Evolutionary conservation across 2,888 invertebrate species (phyloP).

Genomic region (Andrena haemorrhoa): DNA sequence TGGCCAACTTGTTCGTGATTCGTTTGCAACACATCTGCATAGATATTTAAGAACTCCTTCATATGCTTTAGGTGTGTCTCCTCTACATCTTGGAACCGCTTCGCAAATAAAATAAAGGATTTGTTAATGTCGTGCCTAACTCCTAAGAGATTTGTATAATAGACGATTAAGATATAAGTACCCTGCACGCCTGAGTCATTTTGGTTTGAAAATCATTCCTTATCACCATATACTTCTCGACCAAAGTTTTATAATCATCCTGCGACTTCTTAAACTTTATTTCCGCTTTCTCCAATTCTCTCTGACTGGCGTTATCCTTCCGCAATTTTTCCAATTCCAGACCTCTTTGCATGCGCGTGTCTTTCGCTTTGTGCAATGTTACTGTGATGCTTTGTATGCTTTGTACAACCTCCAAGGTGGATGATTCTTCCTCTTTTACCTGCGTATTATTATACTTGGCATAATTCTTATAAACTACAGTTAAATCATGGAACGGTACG

Average conservation of each 20-base stretch:
- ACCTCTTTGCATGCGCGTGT: slow-evolving; percentile 94
- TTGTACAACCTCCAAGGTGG: slow-evolving; percentile 94
- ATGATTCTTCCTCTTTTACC: slow-evolving; percentile 97
- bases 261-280: slow-evolving; percentile 96
- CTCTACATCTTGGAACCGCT: slow-evolving; percentile 97
- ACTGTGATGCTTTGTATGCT: slow-evolving; percentile 95
- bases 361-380: slow-evolving; percentile 96
- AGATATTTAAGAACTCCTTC: slow-evolving; percentile 97
- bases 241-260: slow-evolving; percentile 96
- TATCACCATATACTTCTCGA: slow-evolving; percentile 96
- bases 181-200: slow-evolving; percentile 96
- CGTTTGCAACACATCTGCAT: slow-evolving; percentile 94
- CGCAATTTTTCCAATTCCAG: slow-evolving; percentile 95
- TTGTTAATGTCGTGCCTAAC: slow-evolving; percentile 26
- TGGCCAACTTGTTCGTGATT: slow-evolving; percentile 95
- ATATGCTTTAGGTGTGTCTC: slow-evolving; percentile 96
- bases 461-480: not conserved
- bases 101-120: slow-evolving; percentile 62
- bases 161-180: slow-evolving; percentile 79
- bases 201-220: slow-evolving; percentile 98
- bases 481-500: not conserved
- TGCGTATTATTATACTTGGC: slow-evolving; percentile 72
- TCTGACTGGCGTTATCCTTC: slow-evolving; percentile 95
- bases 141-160: slow-evolving; percentile 47
- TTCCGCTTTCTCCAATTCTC: slow-evolving; percentile 97